Evolutionary conservation across 2,113 vertebrate species (phyloP).

Genomic region (Pollimyrus isidori): DNA sequence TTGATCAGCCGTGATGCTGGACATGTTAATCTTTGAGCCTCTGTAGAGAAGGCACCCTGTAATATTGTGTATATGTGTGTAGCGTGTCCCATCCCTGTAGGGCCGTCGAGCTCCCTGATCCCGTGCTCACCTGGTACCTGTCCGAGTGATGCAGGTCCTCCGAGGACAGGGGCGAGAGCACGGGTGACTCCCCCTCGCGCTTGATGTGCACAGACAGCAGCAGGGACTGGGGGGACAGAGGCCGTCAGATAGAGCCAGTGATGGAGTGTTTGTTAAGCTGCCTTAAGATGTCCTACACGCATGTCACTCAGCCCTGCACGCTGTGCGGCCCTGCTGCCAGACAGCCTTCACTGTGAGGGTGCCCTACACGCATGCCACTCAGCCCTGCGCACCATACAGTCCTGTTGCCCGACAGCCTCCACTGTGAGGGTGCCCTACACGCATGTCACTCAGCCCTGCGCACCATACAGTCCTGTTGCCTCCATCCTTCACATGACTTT

Average conservation of each 20-base stretch:
- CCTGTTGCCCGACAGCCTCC: slow-evolving; percentile 22
- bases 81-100: background rate
- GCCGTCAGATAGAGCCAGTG: background rate
- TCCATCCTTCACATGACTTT: slow-evolving; percentile 44
- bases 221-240: slow-evolving; percentile 71
- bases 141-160: slow-evolving; percentile 98
- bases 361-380: too few species aligned
- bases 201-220: slow-evolving; percentile 97
- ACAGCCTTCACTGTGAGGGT: too few species aligned
- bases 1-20: background rate
- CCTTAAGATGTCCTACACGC: slow-evolving; percentile 16
- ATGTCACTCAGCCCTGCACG: background rate
- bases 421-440: too few species aligned
- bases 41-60: background rate
- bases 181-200: slow-evolving; percentile 94
- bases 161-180: slow-evolving; percentile 90
- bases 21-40: background rate
- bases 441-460: too few species aligned
- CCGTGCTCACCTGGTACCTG: slow-evolving; percentile 90
- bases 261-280: too few species aligned
- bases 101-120: background rate
- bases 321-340: slow-evolving; percentile 17
- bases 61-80: background rate
- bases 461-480: slow-evolving; percentile 24
- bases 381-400: slow-evolving; percentile 16